Base-by-base conservation (phyloP, 2,888 invertebrate species). In the Balanococcus diminutus region DNA sequence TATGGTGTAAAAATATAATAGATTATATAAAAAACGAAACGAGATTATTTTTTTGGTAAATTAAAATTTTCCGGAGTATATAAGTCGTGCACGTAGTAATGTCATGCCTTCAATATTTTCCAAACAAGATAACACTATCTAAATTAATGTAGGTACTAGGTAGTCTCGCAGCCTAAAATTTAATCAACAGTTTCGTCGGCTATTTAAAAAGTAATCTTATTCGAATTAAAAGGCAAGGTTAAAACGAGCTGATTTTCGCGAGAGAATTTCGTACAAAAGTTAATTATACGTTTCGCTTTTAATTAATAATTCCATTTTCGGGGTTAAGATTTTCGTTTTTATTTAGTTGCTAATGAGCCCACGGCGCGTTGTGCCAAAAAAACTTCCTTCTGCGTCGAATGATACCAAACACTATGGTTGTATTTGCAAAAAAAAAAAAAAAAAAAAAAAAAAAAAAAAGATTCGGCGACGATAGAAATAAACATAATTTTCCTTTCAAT, bases 401-500 rank as follows among this genome's bases (percentile, higher is more conserved):
- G 46, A n/a, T 11, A 14, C 22, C 56, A 56, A 31, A 67, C 28
- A 67, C 14, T n/a, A 19, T 8, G n/a, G 19, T 56, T 56, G 11
- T 56, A 67, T 28, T 67, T 16, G 19, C n/a, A n/a, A n/a, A n/a
- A n/a, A n/a, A n/a, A n/a, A n/a, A n/a, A n/a, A n/a, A n/a, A n/a
- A n/a, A n/a, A n/a, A n/a, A n/a, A n/a, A n/a, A n/a, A n/a, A n/a
- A n/a, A n/a, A n/a, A n/a, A n/a, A n/a, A 32, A 75, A 75, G 32
- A 75, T 31, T 36, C 75, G 32, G 75, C 19, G 28, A 14, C 6
- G 0, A 36, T n/a, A 19, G 32, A 28, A 79, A 79, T 79, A 79
- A 79, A 79, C 75, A 79, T 79, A 79, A 79, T 79, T 79, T 79
- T 79, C 75, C 75, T 79, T 79, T 79, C 75, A 79, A 79, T 79